These are phyloP conservation scores for Idris sp. DNA, from an alignment of 1,140 invertebrate genomes.

Conservation along the genomic window DNA sequence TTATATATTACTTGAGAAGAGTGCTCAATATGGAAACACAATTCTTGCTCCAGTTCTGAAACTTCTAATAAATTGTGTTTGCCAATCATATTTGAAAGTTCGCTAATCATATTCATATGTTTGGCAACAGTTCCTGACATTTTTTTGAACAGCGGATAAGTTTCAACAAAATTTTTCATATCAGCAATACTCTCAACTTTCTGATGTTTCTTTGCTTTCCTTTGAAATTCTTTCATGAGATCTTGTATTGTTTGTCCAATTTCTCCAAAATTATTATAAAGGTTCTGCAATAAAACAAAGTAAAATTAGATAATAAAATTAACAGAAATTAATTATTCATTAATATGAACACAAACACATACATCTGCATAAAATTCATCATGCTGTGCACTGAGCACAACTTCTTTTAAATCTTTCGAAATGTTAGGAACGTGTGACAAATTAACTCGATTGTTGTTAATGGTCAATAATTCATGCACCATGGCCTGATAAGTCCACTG, in stretches of 20 bases:
- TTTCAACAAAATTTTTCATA: constrained; percentile 99
- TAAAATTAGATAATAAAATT: constrained; percentile 1
- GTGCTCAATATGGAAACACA: constrained; percentile 95
- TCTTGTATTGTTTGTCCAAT: constrained; percentile 98
- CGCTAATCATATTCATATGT: constrained; percentile 97
- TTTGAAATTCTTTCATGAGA: constrained; percentile 98
- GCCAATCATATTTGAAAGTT: constrained; percentile 91
- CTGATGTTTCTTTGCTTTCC: constrained; percentile 95
- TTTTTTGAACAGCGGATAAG: constrained; percentile 99
- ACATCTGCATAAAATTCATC: constrained; percentile 98
- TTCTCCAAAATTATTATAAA: constrained; percentile 98
- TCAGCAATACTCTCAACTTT: constrained; percentile 99
- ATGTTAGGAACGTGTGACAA: constrained; percentile 89
- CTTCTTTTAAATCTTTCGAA: constrained; percentile 93
- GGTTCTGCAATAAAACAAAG: constrained; percentile 82
- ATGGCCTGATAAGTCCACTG: constrained; percentile 99
- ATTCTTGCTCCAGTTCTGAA: constrained; percentile 97
- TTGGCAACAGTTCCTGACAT: constrained; percentile 98
- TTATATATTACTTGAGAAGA: constrained; percentile 83
- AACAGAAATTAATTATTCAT: too few species aligned
- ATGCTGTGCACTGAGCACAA: constrained; percentile 95
- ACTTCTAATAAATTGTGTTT: constrained; percentile 91
- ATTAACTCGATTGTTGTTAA: constrained; percentile 96
- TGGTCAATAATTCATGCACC: constrained; percentile 98
- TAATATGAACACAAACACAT: constrained; percentile 41